A percentile compares a stretch with the other conserved stretches of the same genome.
Evolutionary conservation across 2,113 vertebrate species (phyloP).

Genomic region (Atrichornis clamosus): DNA sequence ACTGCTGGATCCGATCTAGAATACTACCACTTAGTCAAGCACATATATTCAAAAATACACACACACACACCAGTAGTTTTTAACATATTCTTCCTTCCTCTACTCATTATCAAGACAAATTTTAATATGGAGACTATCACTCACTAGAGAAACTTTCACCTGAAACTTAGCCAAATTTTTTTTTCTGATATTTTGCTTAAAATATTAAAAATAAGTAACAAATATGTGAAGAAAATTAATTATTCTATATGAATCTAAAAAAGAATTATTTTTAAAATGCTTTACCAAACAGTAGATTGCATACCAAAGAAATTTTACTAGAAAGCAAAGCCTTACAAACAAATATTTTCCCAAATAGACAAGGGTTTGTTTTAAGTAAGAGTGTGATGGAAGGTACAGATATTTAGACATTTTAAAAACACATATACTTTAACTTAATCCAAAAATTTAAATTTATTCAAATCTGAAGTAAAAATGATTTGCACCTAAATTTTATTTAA

Average conservation of each 20-base stretch:
- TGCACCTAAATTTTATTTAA: background rate
- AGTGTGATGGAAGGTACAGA: background rate
- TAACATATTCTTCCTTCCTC: background rate
- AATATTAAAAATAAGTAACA: background rate
- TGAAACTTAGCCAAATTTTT: background rate
- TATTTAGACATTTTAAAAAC: background rate
- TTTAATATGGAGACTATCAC: background rate
- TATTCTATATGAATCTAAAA: background rate
- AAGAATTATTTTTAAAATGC: background rate
- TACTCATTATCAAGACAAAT: background rate
- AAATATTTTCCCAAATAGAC: background rate
- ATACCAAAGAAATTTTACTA: background rate
- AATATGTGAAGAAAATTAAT: background rate
- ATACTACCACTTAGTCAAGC: background rate
- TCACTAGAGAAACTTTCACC: background rate
- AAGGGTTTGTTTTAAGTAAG: background rate
- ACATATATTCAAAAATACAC: background rate
- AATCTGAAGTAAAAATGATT: background rate
- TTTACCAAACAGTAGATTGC: background rate
- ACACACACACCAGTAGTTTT: background rate
- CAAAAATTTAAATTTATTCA: background rate
- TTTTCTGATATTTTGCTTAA: background rate
- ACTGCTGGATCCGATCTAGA: background rate
- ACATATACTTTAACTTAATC: background rate
- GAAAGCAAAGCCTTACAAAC: background rate